These are phyloP conservation scores for Notechis scutatus DNA, from an alignment of 2,113 vertebrate genomes.

Conservation along the genomic window DNA sequence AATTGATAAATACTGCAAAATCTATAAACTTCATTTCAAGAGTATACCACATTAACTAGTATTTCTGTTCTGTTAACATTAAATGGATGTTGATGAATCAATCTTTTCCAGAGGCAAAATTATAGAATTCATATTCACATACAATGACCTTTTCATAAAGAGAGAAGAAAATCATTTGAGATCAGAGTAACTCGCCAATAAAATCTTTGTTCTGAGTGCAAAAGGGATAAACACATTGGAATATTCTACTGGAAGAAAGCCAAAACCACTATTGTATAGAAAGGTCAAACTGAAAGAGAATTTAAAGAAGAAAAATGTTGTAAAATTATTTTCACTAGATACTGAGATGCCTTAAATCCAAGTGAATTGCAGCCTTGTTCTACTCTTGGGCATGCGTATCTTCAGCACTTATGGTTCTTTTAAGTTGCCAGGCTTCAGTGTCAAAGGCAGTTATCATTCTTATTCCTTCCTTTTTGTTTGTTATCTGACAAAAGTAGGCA, in stretches of 20 bases:
- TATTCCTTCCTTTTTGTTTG: neutral
- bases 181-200: neutral
- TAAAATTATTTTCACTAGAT: conserved; percentile 12
- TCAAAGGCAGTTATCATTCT: neutral
- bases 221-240: neutral
- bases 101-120: neutral
- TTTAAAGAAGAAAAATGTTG: neutral
- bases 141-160: neutral
- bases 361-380: neutral
- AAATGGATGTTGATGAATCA: neutral
- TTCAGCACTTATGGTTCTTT: neutral
- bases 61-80: neutral
- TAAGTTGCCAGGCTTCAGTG: neutral
- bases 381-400: neutral
- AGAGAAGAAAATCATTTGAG: neutral
- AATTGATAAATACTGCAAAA: neutral
- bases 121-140: neutral
- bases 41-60: neutral
- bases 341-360: neutral
- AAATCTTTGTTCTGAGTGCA: neutral
- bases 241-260: neutral
- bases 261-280: neutral
- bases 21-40: neutral
- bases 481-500: neutral
- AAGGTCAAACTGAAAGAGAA: neutral